Evolutionary conservation across 2,797 vertebrate species (phyloP), one percentile per base, ranked within the genome.

Genomic region (Percopsis omiscomaycus): DNA sequence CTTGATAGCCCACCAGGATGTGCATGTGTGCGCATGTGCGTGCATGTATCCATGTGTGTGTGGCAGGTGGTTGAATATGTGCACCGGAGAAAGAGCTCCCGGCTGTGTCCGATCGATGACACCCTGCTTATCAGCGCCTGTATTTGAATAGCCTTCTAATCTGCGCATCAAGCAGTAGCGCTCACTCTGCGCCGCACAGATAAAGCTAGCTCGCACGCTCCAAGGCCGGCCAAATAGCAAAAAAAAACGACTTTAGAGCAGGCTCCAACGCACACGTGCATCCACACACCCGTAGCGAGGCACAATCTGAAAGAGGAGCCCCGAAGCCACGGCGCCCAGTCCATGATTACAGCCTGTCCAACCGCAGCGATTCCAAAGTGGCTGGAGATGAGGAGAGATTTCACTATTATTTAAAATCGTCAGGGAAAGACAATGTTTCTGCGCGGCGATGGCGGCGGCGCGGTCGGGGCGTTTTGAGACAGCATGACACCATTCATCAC

Each of bases 331-430:
- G 28, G 22, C 1, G 22, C 22, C 22, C 22, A 22, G 22, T 49
- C 68, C 70, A 22, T 84, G 77, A 88, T 89, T 86, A 83, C 68
- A 79, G 67, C 67, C 73, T 12, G 55, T 74, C 75, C 44, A 47
- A 63, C 57, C 16, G 13, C 66, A 8, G 51, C 1, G 11, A 45
- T 64, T 68, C 48, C 64, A 64, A 50, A 69, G 54, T 67, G 65
- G 73, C 54, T 69, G 0, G 5, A 82, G 75, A 89, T 84, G 76
- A 74, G 74, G 65, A 65, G 71, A 87, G 83, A 89, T 89, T 78
- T 75, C 45, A 62, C 83, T 71, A 83, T 91, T 88, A 90, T 90
- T 82, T 71, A 85, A 84, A 90, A 86, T 79, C 9, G 64, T 54
- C 47, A n/a, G 72, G 68, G 64, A 81, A 79, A 85, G 61, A 75